Conservation (phyloP, 2,888 invertebrate genomes). For the Pyralis farinalis region DNA sequence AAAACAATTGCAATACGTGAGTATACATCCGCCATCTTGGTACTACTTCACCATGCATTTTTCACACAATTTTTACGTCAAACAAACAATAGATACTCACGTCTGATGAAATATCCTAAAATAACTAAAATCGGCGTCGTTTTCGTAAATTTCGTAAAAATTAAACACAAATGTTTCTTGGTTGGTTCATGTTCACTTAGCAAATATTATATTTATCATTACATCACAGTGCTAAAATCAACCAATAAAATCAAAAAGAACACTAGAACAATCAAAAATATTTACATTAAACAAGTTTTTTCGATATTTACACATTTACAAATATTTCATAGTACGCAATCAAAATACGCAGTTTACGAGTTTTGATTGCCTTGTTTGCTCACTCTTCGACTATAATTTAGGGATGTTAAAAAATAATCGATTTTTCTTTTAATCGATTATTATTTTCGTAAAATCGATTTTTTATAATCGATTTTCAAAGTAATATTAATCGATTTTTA, state of each 20-base stretch:
- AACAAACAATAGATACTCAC: not conserved
- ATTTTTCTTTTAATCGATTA: too few relatives aligned
- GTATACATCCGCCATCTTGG: slow-evolving; percentile 62
- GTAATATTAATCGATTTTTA: too few relatives aligned
- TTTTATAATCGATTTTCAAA: too few relatives aligned
- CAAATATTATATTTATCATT: too few relatives aligned
- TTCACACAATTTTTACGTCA: slow-evolving; percentile 3
- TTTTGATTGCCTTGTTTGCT: too few relatives aligned
- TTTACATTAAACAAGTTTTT: slow-evolving; percentile 22
- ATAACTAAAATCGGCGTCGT: not conserved
- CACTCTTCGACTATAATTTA: too few relatives aligned
- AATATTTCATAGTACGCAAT: slow-evolving; percentile 32
- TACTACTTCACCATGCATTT: slow-evolving; percentile 18
- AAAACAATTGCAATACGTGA: slow-evolving; percentile 43
- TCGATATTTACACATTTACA: slow-evolving; percentile 36
- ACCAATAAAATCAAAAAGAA: slow-evolving; percentile 9
- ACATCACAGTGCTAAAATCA: too few relatives aligned
- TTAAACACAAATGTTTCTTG: not conserved
- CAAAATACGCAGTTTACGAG: slow-evolving; percentile 68
- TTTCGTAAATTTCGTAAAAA: slow-evolving; percentile 8
- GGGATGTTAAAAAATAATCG: too few relatives aligned
- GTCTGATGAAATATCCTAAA: not conserved
- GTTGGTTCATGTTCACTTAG: too few relatives aligned
- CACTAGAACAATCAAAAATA: slow-evolving; percentile 20
- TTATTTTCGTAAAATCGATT: too few relatives aligned